These are phyloP conservation scores for Telmatherina bonti DNA, from an alignment of 2,797 vertebrate genomes.

Conservation along the genomic window DNA sequence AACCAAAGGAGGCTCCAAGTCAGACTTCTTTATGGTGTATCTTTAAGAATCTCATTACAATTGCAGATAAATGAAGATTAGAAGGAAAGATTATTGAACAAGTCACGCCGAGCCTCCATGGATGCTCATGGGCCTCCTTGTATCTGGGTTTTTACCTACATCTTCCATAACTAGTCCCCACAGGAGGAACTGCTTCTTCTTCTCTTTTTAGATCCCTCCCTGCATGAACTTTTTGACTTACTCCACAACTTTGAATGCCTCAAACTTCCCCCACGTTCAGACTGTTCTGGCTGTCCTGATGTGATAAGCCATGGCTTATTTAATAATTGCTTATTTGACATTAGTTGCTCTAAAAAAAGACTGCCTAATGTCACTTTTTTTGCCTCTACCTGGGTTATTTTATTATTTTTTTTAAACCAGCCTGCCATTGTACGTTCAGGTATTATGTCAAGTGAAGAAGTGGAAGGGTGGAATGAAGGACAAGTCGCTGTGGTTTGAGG, in stretches of 20 bases:
- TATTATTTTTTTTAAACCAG: conserved; percentile 56
- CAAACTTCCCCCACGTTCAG: conserved; percentile 57
- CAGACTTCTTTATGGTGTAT: conserved; percentile 39
- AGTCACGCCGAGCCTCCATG: conserved; percentile 49
- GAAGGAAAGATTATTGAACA: conserved; percentile 59
- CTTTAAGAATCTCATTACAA: conserved; percentile 63
- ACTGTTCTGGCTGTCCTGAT: conserved; percentile 65
- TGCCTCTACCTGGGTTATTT: conserved; percentile 21
- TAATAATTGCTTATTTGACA: conserved; percentile 81
- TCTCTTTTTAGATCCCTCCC: conserved; percentile 8
- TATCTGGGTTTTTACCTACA: conserved; percentile 55
- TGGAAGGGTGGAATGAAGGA: conserved; percentile 70
- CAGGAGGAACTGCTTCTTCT: conserved; percentile 22
- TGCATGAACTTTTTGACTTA: conserved; percentile 64
- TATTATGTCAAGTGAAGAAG: conserved; percentile 71
- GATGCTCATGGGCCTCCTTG: conserved; percentile 43
- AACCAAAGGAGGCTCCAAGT: conserved; percentile 55
- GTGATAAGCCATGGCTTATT: conserved; percentile 72
- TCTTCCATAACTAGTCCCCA: conserved; percentile 41
- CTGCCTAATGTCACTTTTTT: conserved; percentile 62
- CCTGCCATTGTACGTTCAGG: conserved; percentile 70
- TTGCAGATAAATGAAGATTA: conserved; percentile 71
- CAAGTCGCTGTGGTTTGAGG: conserved; percentile 55
- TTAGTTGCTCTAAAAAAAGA: conserved; percentile 76
- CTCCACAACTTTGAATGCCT: conserved; percentile 61